Percentiles rank a stretch among this genome's conserved stretches.
Evolutionary conservation across 1,140 invertebrate species (phyloP).

Genomic region (Drosophila parvula): DNA sequence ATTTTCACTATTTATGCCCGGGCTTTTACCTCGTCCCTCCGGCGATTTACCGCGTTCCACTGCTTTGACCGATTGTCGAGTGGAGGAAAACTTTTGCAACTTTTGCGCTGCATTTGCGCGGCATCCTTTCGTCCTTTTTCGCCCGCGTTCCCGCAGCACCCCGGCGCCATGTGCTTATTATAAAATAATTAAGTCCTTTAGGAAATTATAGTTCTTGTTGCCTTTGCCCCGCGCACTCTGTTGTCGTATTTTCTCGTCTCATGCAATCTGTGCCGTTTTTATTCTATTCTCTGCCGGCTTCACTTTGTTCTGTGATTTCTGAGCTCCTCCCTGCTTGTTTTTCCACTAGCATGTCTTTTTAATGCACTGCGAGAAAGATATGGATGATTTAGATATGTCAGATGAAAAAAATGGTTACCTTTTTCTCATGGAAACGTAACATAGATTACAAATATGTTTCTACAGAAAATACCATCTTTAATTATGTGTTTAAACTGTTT

Average conservation of each 20-base stretch:
- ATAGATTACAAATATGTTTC: too few species aligned
- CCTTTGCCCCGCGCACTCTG: slow-evolving; percentile 21
- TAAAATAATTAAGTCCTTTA: slow-evolving; percentile 82
- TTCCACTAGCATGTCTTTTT: slow-evolving; percentile 10
- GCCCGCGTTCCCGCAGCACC: neutral
- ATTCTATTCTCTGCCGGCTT: slow-evolving; percentile 14
- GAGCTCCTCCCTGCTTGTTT: slow-evolving; percentile 16
- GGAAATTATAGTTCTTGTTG: slow-evolving; percentile 77
- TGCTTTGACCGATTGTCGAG: slow-evolving; percentile 60
- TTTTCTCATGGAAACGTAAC: too few species aligned
- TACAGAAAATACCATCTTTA: neutral
- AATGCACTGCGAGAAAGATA: neutral
- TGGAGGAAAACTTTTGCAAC: slow-evolving; percentile 66
- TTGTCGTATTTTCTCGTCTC: slow-evolving; percentile 41
- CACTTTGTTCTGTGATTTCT: slow-evolving; percentile 52
- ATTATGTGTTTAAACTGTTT: neutral
- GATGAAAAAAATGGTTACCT: neutral
- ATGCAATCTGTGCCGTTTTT: slow-evolving; percentile 53
- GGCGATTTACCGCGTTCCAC: slow-evolving; percentile 19
- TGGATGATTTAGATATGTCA: neutral
- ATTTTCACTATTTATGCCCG: slow-evolving; percentile 71
- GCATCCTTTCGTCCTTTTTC: slow-evolving; percentile 46
- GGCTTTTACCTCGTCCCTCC: slow-evolving; percentile 8
- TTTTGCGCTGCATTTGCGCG: slow-evolving; percentile 71
- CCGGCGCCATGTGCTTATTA: slow-evolving; percentile 76